Percentiles rank a stretch among this genome's conserved stretches.
Conservation (phyloP, 92 coral and sea anemone genomes). For the Umimayanthus kanabou region DNA sequence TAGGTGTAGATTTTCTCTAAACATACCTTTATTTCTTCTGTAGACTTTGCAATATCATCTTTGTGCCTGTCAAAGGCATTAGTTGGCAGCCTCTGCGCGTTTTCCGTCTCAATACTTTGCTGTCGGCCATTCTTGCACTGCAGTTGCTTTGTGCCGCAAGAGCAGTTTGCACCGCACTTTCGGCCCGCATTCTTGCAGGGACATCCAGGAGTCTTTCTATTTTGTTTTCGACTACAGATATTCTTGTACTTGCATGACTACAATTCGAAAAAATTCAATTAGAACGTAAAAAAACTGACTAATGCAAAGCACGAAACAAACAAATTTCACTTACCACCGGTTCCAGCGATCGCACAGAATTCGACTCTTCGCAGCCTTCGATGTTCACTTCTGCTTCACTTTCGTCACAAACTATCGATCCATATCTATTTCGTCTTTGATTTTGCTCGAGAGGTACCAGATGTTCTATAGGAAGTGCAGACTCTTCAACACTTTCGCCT, state of each 20-base stretch:
- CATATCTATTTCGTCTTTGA: constrained; percentile 7
- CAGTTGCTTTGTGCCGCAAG: constrained; percentile 39
- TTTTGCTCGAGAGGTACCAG: constrained; percentile 1
- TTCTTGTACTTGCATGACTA: constrained; percentile 44
- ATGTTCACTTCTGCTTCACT: no score
- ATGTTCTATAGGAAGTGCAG: constrained; percentile 12
- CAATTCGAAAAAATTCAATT: constrained; percentile 23
- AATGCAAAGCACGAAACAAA: neutral
- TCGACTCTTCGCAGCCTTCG: neutral
- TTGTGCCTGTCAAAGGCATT: constrained; percentile 47
- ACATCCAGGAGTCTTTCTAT: constrained; percentile 42
- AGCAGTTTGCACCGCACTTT: constrained; percentile 47
- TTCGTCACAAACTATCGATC: constrained; percentile 17
- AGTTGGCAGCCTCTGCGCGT: constrained; percentile 38
- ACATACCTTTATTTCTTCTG: constrained; percentile 44
- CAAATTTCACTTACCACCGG: constrained; percentile 16
- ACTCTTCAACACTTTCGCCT: constrained; percentile 21
- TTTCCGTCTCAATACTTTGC: constrained; percentile 22
- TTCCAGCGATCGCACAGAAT: constrained; percentile 24
- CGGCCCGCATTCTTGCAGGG: constrained; percentile 44
- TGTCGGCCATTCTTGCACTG: constrained; percentile 35
- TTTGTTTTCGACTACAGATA: constrained; percentile 44
- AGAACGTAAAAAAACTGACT: neutral
- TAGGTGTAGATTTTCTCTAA: neutral
- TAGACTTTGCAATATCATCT: constrained; percentile 41